Conservation (phyloP, 2,797 vertebrate species). For the Echeneis naucrates region DNA sequence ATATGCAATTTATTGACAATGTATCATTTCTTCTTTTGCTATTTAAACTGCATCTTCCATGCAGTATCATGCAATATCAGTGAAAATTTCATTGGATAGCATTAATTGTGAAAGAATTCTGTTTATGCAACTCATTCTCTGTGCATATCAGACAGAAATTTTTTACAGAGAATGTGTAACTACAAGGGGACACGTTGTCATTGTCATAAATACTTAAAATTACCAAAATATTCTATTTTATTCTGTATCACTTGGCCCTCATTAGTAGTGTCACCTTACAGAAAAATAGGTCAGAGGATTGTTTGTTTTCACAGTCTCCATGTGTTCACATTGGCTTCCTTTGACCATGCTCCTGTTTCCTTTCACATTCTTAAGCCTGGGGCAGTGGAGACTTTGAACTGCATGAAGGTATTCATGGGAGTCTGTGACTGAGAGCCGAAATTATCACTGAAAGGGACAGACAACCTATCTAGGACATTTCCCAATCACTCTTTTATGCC, state of each 20-base stretch:
- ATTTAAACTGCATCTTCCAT: background rate
- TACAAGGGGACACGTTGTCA: background rate
- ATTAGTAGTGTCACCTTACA: slow-evolving; percentile 2
- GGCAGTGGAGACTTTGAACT: slow-evolving; percentile 26
- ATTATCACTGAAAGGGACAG: background rate
- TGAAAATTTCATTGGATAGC: background rate
- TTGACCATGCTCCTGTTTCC: slow-evolving; percentile 45
- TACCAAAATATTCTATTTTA: background rate
- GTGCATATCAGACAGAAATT: background rate
- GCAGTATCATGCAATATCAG: background rate
- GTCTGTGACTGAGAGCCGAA: background rate
- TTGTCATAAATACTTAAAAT: background rate
- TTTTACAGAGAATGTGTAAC: background rate
- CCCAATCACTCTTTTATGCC: background rate
- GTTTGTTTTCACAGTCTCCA: slow-evolving; percentile 41
- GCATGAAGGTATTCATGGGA: slow-evolving; percentile 8
- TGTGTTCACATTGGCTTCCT: slow-evolving; percentile 44
- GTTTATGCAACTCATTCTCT: background rate
- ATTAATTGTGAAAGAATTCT: background rate
- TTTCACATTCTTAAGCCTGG: slow-evolving; percentile 45
- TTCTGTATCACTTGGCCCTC: background rate
- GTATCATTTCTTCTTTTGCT: too few species aligned
- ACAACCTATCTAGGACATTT: background rate
- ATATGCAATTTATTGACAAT: too few species aligned
- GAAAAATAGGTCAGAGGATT: slow-evolving; percentile 35